Evolutionary conservation across 1,140 invertebrate species (phyloP), one percentile per base, ranked within the genome.

Genomic region (Drosophila oshimai): DNA sequence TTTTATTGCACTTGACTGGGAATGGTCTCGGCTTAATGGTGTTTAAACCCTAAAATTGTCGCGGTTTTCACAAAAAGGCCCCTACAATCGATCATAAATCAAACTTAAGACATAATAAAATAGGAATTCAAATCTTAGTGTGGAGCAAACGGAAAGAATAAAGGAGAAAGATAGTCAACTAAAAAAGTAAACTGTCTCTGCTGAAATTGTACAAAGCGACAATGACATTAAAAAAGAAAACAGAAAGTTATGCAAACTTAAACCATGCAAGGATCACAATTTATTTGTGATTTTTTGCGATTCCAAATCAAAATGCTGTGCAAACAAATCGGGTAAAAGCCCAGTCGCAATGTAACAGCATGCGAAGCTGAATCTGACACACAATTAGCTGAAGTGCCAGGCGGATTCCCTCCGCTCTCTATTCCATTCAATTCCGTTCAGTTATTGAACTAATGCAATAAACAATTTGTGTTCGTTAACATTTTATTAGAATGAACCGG

Each of bases 361-460:
- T n/a, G 12, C 29, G 29, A 33, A 6, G 49, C 6, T 1, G 9
- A 24, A 42, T 15, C 2, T 12, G n/a, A n/a, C n/a, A 20, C 18
- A 24, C 37, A 42, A 34, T 20, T 58, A 24, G 22, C 13, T 9
- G 17, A 34, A 33, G 10, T 9, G 26, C 5, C 58, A 58, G 39
- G 31, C 39, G 15, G 31, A 37, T 41, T 44, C 17, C 34, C 15
- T 34, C 9, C 15, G 4, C 34, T n/a, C n/a, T n/a, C n/a, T n/a
- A 17, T 18, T 2, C 0, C 37, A 36, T 18, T 28, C 17, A 20
- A 37, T 64, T 60, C 13, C 60, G 34, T 7, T 7, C 13, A 28
- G 31, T 42, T 61, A 72, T 70, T 70, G 31, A 61, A 54, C 34
- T 72, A 73, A 72, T 73, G 46, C 55, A 62, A 54, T 62, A 61